A percentile compares a stretch with the other conserved stretches of the same genome.
Evolutionary conservation across 2,113 vertebrate genomes (phyloP).

Genomic region (Chionis minor): DNA sequence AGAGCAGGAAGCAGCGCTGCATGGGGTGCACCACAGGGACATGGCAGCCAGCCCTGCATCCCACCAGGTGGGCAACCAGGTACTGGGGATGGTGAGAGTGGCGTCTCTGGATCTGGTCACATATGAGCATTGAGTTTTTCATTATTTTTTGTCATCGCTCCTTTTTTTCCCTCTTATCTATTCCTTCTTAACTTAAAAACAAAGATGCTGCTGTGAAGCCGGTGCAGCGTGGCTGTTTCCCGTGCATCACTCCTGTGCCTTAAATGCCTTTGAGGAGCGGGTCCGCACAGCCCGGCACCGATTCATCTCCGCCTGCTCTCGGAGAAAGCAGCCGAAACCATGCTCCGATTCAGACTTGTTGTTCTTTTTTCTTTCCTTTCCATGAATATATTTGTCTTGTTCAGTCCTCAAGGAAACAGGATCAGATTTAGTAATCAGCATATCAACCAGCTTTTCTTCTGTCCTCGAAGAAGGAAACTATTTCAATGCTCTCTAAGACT

Average conservation of each 20-base stretch:
- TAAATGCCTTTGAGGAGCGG: not conserved
- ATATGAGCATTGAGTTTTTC: fast-evolving
- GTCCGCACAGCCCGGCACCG: not conserved
- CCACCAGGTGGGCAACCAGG: fast-evolving
- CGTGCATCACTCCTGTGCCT: not conserved
- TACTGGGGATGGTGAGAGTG: fast-evolving
- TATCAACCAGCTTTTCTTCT: not conserved
- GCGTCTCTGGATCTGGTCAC: not conserved
- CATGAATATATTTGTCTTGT: not conserved
- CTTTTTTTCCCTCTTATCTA: not conserved
- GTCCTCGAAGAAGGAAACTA: not conserved
- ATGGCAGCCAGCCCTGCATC: not conserved
- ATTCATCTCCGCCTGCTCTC: not conserved
- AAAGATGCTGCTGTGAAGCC: fast-evolving
- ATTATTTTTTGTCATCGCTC: not conserved
- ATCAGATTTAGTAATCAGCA: not conserved
- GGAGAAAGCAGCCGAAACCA: fast-evolving
- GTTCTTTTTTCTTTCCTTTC: not conserved
- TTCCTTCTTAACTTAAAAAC: not conserved
- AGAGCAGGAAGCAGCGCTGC: fast-evolving
- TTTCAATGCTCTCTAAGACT: not conserved
- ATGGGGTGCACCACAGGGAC: fast-evolving
- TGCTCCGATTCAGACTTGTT: not conserved
- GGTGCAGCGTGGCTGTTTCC: fast-evolving
- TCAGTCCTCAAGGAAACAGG: not conserved